Evolutionary conservation across 2,888 invertebrate species (phyloP), one percentile per base, ranked within the genome.

Genomic region (Shargacucullia verbasci): DNA sequence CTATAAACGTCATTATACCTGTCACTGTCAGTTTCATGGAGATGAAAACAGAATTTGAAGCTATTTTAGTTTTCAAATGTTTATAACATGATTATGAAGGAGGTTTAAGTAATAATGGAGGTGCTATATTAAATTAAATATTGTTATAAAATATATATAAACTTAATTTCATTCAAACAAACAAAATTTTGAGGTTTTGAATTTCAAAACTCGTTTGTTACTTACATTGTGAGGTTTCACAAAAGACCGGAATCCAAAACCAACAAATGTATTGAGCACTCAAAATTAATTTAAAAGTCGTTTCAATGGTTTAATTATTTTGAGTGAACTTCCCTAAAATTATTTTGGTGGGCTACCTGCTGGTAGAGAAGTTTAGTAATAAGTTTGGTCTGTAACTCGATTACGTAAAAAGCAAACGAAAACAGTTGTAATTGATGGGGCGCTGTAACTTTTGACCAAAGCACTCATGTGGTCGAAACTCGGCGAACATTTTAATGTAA

Each of bases 241-340:
- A 61, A 74, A 59, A 58, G 50, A 31, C 40, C 46, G 47, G 39
- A 58, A 54, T 64, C 52, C 49, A 62, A 70, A 57, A 68, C 64
- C 59, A 65, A 34, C 56, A 56, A 59, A 63, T 56, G 58, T 66
- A 52, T 60, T 59, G 35, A 60, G 71, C 70, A 69, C 70, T 63
- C 50, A 65, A 80, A 83, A 81, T 82, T 83, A 83, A 81, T 84
- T 83, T 74, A 59, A 49, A 80, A 80, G 73, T 81, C 73, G 79
- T 79, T 75, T 73, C 67, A 72, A 78, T 70, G 62, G 73, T 67
- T 76, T 81, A 75, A 80, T 78, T 74, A 74, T 72, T 71, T 67
- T 66, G 50, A 53, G 62, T 52, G 41, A 73, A 73, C 54, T 75
- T 61, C 35, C 14, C 40, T 37, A 33, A 48, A 74, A 59, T 65